Evolutionary conservation across 2,888 invertebrate genomes (phyloP).

Genomic region (Deilephila porcellus): DNA sequence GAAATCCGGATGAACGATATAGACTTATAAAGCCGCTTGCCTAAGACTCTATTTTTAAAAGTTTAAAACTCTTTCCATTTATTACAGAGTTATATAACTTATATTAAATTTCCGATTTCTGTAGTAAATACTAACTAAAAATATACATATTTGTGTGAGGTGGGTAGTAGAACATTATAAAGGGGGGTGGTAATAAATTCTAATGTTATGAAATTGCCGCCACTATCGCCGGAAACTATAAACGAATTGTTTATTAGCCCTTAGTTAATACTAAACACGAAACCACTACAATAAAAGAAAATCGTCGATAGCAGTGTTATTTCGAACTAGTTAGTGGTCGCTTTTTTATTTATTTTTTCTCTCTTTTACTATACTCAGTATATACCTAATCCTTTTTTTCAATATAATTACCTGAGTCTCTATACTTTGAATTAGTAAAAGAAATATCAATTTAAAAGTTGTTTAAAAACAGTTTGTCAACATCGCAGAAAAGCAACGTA

Average conservation of each 20-base stretch:
- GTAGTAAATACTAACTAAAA: not conserved
- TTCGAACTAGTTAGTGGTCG: not conserved
- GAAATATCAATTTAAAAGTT: not conserved
- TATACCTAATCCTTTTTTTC: no score
- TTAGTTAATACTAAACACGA: conserved; percentile 3
- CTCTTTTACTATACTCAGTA: no score
- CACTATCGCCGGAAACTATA: conserved; percentile 19
- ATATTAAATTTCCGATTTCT: not conserved
- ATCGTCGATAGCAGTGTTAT: not conserved
- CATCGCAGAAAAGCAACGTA: not conserved
- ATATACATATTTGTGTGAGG: not conserved
- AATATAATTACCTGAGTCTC: not conserved
- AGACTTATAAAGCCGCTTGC: conserved; percentile 8
- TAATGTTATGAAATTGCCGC: conserved; percentile 16
- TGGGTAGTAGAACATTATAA: not conserved
- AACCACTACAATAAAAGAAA: not conserved
- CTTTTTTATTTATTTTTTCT: not conserved
- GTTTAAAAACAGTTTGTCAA: not conserved
- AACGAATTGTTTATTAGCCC: conserved; percentile 24
- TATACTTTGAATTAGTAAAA: no score
- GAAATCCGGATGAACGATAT: conserved; percentile 5
- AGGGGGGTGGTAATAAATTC: not conserved
- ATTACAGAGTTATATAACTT: not conserved
- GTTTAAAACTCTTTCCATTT: not conserved
- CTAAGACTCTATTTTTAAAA: not conserved